Evolutionary conservation across 2,113 vertebrate species (phyloP).

Genomic region (Coturnix japonica): DNA sequence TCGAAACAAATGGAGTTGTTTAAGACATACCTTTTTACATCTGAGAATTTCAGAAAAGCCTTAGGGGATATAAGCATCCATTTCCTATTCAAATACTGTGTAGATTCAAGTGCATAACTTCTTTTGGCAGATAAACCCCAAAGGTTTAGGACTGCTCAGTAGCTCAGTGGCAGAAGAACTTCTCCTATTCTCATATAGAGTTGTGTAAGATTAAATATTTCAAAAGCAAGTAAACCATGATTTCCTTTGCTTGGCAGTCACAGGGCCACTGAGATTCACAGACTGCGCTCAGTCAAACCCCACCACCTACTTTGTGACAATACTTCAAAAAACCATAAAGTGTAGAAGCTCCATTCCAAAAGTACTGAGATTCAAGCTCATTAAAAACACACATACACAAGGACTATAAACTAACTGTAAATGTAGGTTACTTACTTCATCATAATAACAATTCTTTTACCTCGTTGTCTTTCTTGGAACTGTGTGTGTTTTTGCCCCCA

Average conservation of each 20-base stretch:
- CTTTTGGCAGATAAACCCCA: background rate
- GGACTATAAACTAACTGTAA: background rate
- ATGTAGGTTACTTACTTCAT: background rate
- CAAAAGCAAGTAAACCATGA: background rate
- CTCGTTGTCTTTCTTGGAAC: background rate
- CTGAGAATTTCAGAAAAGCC: background rate
- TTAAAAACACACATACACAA: constrained; percentile 2
- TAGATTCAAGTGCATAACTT: background rate
- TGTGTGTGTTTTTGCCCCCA: background rate
- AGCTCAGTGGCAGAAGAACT: background rate
- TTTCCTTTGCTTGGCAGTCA: background rate
- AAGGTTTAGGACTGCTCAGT: background rate
- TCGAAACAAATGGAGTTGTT: background rate
- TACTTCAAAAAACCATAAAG: background rate
- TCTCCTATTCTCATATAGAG: background rate
- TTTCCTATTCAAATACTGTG: background rate
- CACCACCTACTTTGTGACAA: background rate
- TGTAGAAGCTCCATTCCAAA: background rate
- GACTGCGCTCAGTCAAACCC: background rate
- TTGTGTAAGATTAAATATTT: background rate
- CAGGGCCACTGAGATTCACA: background rate
- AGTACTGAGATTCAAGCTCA: background rate
- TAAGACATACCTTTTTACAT: background rate
- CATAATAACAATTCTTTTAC: background rate
- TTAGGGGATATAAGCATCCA: background rate